Evolutionary conservation across 2,113 vertebrate species (phyloP), one percentile per base, ranked within the genome.

Genomic region (Lethenteron reissneri): DNA sequence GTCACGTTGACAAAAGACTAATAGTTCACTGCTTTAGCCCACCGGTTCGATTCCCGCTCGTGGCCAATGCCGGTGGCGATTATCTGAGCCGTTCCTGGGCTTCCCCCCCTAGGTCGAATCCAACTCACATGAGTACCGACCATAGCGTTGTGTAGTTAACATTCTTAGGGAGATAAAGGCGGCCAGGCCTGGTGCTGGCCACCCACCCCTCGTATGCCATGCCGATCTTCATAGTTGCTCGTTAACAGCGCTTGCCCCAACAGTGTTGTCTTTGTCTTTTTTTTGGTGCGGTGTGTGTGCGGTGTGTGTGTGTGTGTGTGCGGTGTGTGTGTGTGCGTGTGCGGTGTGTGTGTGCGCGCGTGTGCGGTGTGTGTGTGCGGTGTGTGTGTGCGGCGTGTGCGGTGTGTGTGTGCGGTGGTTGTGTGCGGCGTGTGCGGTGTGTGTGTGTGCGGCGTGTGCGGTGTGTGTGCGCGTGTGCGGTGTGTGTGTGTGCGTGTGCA

Each of bases 401-500:
- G 17, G 17, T 19, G 17, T 19, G 17, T 19, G 17, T 19, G 17
- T 19, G 17, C 17, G 17, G n/a, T n/a, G n/a, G n/a, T n/a, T 19
- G 17, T 19, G 60, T 17, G 17, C 14, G 21, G 17, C 7, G 15
- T 15, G 13, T 14, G 62, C 62, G 21, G 21, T 21, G 21, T 21
- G 21, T 21, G 21, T 21, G 60, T 19, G 17, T 3, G 25, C n/a
- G n/a, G 17, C 2, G 17, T n/a, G n/a, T 25, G 25, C 64, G 64
- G 3, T 68, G 62, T 2, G 10, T 9, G 62, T 21, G 15, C 10
- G 62, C 15, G 21, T 68, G 6, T 21, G 15, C 62, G 21, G 15
- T 68, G 15, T 15, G 60, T 64, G 17, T 15, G 17, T 3, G n/a
- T 7, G 9, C 1, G 41, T 9, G 14, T 12, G 10, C 78, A 90